Percentiles rank a stretch among this genome's conserved stretches.
These are phyloP conservation scores for Scalopus aquaticus DNA, from an alignment of 2,113 vertebrate genomes.

Conservation along the genomic window DNA sequence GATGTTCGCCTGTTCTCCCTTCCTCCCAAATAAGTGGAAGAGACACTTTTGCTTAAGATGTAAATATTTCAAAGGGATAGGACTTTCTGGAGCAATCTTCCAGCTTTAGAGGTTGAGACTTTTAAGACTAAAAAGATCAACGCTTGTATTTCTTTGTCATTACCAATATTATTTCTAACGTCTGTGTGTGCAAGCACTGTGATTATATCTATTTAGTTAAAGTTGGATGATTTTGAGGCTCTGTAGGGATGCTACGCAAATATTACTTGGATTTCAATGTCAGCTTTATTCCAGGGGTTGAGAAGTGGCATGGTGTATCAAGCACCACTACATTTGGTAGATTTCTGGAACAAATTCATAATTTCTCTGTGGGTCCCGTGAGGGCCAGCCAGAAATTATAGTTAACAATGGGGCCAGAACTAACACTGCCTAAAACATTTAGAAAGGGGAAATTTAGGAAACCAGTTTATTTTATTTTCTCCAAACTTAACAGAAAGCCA, in stretches of 20 bases:
- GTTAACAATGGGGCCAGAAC: background rate
- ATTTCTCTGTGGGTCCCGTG: background rate
- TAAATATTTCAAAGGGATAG: background rate
- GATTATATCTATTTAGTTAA: background rate
- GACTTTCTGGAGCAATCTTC: background rate
- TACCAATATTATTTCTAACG: slow-evolving; percentile 34
- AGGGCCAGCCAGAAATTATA: background rate
- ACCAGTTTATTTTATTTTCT: background rate
- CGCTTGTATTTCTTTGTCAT: background rate
- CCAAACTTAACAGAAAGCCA: background rate
- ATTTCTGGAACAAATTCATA: background rate
- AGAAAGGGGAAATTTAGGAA: background rate
- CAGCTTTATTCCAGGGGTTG: background rate
- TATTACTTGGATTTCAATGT: background rate
- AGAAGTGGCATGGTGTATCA: background rate
- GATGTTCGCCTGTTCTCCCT: no score
- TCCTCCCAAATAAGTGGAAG: background rate
- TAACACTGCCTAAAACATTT: background rate
- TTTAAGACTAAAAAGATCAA: background rate
- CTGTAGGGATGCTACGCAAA: background rate
- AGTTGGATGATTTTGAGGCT: background rate
- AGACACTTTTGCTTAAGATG: background rate
- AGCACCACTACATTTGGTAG: background rate
- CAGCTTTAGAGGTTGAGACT: no score
- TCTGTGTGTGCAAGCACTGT: background rate